Evolutionary conservation across 2,888 invertebrate genomes (phyloP), one percentile per base, ranked within the genome.

Genomic region (Parasteatoda lunata): DNA sequence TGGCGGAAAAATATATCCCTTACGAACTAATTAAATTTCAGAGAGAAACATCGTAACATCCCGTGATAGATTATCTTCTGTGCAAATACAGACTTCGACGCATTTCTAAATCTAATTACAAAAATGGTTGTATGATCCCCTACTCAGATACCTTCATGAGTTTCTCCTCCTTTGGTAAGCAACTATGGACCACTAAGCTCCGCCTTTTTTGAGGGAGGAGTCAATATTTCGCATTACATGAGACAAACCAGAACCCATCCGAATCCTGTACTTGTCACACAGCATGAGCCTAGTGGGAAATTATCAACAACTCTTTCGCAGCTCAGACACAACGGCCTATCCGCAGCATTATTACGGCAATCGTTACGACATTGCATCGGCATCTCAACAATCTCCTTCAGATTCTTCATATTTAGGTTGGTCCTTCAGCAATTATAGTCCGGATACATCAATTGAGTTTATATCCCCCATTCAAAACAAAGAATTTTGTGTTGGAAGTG

Each of bases 231-330:
- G 75, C 73, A 73, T 11, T 73, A 13, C 54, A 15, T 84, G 84
- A 84, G 75, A 84, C 48, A 65, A 82, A 75, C 77, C 87, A 80
- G 82, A 78, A 47, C 82, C 64, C 77, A n/a, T 13, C 71, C 65
- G 82, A 83, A 48, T 72, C 77, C 84, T 71, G 77, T 72, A 76
- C 71, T 84, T 66, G 11, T 59, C 54, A 75, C 47, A 68, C 78
- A 82, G 77, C 76, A 88, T 88, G 88, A 88, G 88, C 84, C 81
- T 88, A 69, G 88, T 88, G 64, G 88, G 88, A 49, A 86, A 86
- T 49, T 88, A 88, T 72, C 77, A 78, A 64, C 86, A 78, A 77
- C 83, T 73, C 49, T 88, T 82, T 64, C 84, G 76, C 66, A 79
- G 71, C 52, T 66, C 84, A 11, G 88, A 73, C 13, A 65, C 65